phyloP scores from a whole-genome alignment of 2,113 vertebrate genomes.

The Vidua chalybeata region DNA sequence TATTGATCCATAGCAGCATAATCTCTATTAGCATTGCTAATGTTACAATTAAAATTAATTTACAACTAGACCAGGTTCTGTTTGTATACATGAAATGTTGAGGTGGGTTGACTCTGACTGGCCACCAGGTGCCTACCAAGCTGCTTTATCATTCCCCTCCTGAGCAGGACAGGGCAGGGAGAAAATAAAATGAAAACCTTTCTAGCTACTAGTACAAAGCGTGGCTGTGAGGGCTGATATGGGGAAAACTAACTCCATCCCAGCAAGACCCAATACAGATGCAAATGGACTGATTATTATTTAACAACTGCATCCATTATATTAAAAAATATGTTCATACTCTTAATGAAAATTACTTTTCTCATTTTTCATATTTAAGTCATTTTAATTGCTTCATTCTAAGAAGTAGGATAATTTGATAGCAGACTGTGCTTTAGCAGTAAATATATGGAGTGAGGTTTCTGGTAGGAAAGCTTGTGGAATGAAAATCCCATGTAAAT shows the following conservation, averaged over 20 bases:
- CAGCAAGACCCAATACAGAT: neutral
- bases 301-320: neutral
- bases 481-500: neutral
- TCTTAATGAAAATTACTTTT: neutral
- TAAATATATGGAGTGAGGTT: conserved; percentile 1
- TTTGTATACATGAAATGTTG: neutral
- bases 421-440: neutral
- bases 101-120: neutral
- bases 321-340: neutral
- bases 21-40: neutral
- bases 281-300: neutral
- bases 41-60: neutral
- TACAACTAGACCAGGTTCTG: neutral
- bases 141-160: neutral
- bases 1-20: neutral
- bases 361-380: neutral
- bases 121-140: neutral
- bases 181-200: neutral
- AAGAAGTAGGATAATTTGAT: neutral
- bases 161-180: neutral
- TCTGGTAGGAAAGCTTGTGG: neutral
- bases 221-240: neutral
- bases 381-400: neutral
- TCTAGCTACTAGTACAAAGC: neutral
- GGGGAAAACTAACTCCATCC: neutral